Evolutionary conservation across 2,888 invertebrate species (phyloP).

Genomic region (Noctua pronuba): DNA sequence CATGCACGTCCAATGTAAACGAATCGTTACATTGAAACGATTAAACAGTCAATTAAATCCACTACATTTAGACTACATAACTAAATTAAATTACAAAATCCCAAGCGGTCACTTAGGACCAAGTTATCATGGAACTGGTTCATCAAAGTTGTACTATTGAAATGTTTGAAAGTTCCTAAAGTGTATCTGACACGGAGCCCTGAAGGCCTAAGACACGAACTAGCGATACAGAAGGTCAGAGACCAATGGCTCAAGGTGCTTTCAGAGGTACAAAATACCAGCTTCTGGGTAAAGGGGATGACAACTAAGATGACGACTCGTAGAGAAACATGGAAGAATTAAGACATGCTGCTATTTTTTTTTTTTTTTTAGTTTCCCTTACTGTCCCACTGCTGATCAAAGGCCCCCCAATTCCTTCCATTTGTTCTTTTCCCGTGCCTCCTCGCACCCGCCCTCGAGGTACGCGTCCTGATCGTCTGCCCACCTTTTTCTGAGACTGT

Average conservation of each 20-base stretch:
- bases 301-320: neutral
- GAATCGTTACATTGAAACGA: neutral
- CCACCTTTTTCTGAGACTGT: no score
- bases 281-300: neutral
- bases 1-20: neutral
- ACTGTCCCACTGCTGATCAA: no score
- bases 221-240: slow-evolving; percentile 6
- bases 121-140: slow-evolving; percentile 53
- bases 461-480: no score
- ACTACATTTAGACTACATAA: slow-evolving; percentile 26
- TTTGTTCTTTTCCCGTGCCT: no score
- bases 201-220: slow-evolving; percentile 22
- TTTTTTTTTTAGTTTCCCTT: no score
- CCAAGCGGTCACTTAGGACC: slow-evolving; percentile 54
- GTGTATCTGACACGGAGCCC: slow-evolving; percentile 60
- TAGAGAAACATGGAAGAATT: neutral
- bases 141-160: slow-evolving; percentile 61
- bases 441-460: no score
- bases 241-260: neutral
- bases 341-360: no score
- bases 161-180: slow-evolving; percentile 62
- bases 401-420: no score
- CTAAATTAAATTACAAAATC: slow-evolving; percentile 53
- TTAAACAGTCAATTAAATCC: slow-evolving; percentile 21
- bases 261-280: neutral